Evolutionary conservation across 2,113 vertebrate species (phyloP), one percentile per base, ranked within the genome.

Genomic region (Electrona antarctica): DNA sequence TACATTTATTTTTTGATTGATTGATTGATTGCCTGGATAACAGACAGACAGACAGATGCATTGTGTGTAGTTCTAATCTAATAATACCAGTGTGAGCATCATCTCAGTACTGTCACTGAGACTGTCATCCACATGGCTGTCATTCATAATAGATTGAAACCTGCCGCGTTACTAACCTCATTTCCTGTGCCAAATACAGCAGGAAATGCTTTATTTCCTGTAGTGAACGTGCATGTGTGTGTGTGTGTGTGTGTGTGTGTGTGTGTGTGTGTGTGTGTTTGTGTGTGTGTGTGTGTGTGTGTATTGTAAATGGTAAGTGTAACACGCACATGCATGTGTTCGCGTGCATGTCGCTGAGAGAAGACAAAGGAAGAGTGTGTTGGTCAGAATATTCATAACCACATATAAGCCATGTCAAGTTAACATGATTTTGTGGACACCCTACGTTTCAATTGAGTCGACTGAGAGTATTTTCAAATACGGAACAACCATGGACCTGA

Each of bases 171-270:
- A 85, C 85, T 82, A 90, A 87, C 82, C 83, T 77, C 84, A 88
- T 80, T 83, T 92, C 88, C 88, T 91, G 88, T 90, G 71, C 58
- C 67, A 81, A 56, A 71, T 75, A 46, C 65, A 80, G 77, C 88
- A 87, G 90, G 90, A 91, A 91, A 85, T 63, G 80, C 66, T 85
- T 78, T 65, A 85, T 83, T 91, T 92, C 90, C 92, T 92, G 77
- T 88, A 87, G 84, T 88, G 69, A 78, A 69, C 58, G 79, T 76
- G 78, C 74, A 72, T 78, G 69, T 71, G 64, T 67, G 57, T 71
- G 67, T 76, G 7, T 78, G 52, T 60, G 13, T 73, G 68, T 13
- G 57, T 45, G 61, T 64, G 64, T 45, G 14, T 54, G 45, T 56
- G 14, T 62, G 41, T 61, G 15, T 45, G 49, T 13, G 6, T 66